phyloP scores from a whole-genome alignment of 2,797 vertebrate genomes.

The Oceanodroma leucorhoa region DNA sequence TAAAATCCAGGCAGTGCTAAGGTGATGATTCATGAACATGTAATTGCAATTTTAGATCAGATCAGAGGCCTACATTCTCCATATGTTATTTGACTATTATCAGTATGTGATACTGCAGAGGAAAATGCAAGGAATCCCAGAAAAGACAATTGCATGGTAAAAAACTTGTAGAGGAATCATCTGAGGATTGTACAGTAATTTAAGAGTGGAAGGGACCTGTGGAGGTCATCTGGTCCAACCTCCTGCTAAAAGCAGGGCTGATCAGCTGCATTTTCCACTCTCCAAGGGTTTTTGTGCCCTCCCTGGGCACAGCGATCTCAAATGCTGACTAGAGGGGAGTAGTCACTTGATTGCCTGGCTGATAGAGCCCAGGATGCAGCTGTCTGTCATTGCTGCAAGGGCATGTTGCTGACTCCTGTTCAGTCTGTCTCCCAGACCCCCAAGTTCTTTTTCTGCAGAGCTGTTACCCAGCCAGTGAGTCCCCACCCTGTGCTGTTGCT shows the following conservation, averaged over 20 bases:
- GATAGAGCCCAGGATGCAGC: not conserved
- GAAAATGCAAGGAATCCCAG: not conserved
- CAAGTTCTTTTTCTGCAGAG: not conserved
- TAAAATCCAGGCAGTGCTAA: not conserved
- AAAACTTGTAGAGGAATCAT: not conserved
- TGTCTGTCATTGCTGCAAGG: not conserved
- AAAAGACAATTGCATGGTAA: not conserved
- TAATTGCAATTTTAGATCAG: not conserved
- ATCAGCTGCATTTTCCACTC: not conserved
- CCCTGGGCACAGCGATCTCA: not conserved
- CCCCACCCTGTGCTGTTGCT: not conserved
- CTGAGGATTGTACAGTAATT: not conserved
- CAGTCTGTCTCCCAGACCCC: not conserved
- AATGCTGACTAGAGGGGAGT: not conserved
- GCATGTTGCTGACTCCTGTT: not conserved
- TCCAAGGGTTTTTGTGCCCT: not conserved
- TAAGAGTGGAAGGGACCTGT: not conserved
- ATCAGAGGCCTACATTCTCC: not conserved
- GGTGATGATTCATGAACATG: not conserved
- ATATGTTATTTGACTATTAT: not conserved
- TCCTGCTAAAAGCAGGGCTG: not conserved
- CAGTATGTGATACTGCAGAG: not conserved
- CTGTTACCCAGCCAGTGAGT: not conserved
- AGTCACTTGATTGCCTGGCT: not conserved
- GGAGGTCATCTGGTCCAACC: not conserved